These are phyloP conservation scores for Tiaroga cobitis DNA, from an alignment of 2,797 vertebrate species.

Conservation along the genomic window DNA sequence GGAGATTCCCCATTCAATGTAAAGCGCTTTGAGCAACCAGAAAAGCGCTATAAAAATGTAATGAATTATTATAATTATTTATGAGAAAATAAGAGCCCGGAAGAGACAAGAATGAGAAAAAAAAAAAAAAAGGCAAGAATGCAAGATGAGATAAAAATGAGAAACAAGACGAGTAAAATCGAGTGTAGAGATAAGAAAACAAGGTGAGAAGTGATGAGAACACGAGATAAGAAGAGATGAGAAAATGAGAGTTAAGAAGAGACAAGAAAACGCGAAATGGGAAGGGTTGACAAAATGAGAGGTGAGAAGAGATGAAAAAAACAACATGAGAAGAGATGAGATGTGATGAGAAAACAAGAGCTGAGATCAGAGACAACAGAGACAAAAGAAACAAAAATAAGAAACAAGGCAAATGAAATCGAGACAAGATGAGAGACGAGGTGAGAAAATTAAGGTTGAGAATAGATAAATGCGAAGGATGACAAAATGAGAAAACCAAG, in stretches of 20 bases:
- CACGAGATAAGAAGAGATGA: neutral
- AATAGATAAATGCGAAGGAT: neutral
- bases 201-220: too few relatives aligned
- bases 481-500: neutral
- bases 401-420: too few relatives aligned
- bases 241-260: neutral
- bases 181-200: neutral
- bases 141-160: neutral
- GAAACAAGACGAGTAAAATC: neutral
- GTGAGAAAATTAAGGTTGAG: neutral
- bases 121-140: neutral
- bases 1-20: too few relatives aligned
- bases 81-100: constrained; percentile 33
- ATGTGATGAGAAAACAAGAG: neutral
- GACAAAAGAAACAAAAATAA: neutral
- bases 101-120: neutral
- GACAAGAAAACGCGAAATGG: neutral
- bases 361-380: neutral
- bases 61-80: too few relatives aligned
- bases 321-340: too few relatives aligned
- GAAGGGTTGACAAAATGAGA: too few relatives aligned
- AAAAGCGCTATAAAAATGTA: too few relatives aligned
- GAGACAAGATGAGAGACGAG: neutral
- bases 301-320: neutral
- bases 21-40: too few relatives aligned